Conservation (phyloP, 2,888 invertebrate species). For the Papilio protenor region DNA sequence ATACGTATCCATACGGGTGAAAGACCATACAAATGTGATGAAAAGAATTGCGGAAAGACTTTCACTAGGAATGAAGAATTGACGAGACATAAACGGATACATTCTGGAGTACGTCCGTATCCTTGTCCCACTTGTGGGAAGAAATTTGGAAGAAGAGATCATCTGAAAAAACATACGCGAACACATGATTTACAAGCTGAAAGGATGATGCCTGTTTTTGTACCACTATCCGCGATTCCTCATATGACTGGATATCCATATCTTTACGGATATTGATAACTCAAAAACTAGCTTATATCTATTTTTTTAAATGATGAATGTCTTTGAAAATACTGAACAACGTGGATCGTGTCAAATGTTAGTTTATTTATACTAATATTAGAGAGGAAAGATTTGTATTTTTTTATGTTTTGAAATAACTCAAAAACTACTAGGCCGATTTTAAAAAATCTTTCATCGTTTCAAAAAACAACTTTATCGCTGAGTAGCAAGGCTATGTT, state of each 20-base stretch:
- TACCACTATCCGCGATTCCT: slow-evolving; percentile 83
- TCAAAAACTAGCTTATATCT: background rate
- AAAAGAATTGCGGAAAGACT: slow-evolving; percentile 93
- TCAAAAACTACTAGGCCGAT: no score
- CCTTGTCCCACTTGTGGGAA: slow-evolving; percentile 95
- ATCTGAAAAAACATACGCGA: slow-evolving; percentile 96
- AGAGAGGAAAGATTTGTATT: no score
- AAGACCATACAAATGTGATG: slow-evolving; percentile 94
- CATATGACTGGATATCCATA: slow-evolving; percentile 77
- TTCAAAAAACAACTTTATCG: no score
- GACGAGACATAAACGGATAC: slow-evolving; percentile 95
- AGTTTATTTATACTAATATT: no score
- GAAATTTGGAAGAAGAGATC: slow-evolving; percentile 96
- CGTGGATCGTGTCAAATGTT: background rate
- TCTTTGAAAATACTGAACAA: background rate
- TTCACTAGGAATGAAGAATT: slow-evolving; percentile 96
- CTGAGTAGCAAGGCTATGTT: no score
- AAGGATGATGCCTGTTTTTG: slow-evolving; percentile 85
- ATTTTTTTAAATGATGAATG: background rate
- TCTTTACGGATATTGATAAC: slow-evolving; percentile 81
- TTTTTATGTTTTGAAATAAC: no score
- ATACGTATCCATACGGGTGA: slow-evolving; percentile 97
- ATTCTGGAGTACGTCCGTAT: slow-evolving; percentile 93
- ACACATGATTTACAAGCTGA: slow-evolving; percentile 89
- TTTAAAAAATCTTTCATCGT: no score